Base-by-base conservation (phyloP, 2,797 vertebrate species). In the Phoeniculus purpureus region DNA sequence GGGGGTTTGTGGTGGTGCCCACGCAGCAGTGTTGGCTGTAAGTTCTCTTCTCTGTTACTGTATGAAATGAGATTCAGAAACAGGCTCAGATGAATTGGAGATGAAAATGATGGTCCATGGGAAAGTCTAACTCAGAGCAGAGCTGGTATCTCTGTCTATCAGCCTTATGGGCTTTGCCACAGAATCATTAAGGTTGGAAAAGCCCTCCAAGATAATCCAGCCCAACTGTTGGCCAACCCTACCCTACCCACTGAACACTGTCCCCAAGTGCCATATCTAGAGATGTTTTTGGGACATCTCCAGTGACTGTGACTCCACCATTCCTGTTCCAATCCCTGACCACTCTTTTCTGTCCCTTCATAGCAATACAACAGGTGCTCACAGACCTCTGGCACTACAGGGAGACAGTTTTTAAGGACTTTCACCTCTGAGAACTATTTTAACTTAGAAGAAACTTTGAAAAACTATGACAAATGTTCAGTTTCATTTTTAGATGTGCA, bases 1-100 rank as follows among this genome's bases (percentile, higher is more conserved):
- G 18, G 40, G 19, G 0, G 20, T 67, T 37, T 48, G 74, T 27
- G 75, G 27, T 1, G 9, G 9, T 3, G 27, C 31, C 1, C 7
- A 23, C 29, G 17, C 61, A 54, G 25, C 3, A 26, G 21, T 0
- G 2, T 12, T 34, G 4, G 29, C 12, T 10, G 54, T 18, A 12
- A 47, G 12, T 12, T 78, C 15, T 32, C 37, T 40, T 40, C 40
- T 43, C 43, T 43, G 6, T 19, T 47, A 1, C 26, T 31, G 18
- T 4, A 1, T 34, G 3, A 18, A 6, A 11, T 2, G 50, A 6
- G 10, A 31, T 0, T 1, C 5, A 75, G 75, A 55, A 27, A 27
- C 5, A 6, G 64, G 37, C 15, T 22, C 12, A 18, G 8, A 29
- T 5, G 8, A 67, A 50, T 0, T 1, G 25, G 58, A 59, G 52